phyloP scores from a whole-genome alignment of 2,797 vertebrate genomes.

The Myiotriccus ornatus region DNA sequence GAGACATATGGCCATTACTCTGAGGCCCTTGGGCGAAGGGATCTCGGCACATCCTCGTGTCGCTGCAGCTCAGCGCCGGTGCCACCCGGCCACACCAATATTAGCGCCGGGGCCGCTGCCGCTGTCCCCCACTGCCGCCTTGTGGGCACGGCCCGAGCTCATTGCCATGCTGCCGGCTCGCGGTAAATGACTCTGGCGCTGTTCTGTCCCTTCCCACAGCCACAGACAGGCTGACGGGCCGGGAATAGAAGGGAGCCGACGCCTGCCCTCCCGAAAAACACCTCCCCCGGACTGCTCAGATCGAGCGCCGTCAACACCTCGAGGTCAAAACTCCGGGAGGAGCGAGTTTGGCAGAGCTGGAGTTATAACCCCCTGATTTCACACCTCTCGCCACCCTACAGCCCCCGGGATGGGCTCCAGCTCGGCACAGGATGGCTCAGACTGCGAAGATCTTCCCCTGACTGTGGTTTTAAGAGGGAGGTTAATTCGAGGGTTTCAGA shows the following conservation, averaged over 20 bases:
- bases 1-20: constrained; percentile 7
- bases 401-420: not conserved
- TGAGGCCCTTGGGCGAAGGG: not conserved
- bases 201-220: not conserved
- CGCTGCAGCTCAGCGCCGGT: not conserved
- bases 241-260: not conserved
- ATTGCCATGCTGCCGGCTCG: rapidly evolving
- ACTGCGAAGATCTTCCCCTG: not conserved
- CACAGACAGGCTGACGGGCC: not conserved
- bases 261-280: not conserved
- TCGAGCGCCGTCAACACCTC: not conserved
- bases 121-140: constrained; percentile 53
- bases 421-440: not conserved
- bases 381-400: not conserved
- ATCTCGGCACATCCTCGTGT: not conserved
- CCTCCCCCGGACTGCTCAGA: not conserved
- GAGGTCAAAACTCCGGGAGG: not conserved
- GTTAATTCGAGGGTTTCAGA: not conserved
- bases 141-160: constrained; percentile 3
- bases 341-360: not conserved
- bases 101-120: not conserved
- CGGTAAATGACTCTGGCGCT: rapidly evolving
- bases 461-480: not conserved
- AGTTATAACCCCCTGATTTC: not conserved
- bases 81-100: constrained; percentile 40